These are phyloP conservation scores for Adelognathus sp. DNA, from an alignment of 2,888 invertebrate species.

Conservation along the genomic window DNA sequence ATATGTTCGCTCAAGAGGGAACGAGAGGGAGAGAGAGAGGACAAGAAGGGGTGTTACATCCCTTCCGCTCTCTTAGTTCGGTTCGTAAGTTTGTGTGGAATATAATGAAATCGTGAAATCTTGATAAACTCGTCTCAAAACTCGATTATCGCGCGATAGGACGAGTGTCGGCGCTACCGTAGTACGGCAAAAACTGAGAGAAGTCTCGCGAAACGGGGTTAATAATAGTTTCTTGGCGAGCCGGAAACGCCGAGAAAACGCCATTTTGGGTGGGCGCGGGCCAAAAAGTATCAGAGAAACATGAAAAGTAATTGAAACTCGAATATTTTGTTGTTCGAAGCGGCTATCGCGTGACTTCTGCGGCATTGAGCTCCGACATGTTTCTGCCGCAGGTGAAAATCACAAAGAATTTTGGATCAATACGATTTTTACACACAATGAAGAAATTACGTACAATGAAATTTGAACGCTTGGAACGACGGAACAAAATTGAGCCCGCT, in stretches of 20 bases:
- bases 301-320: constrained; percentile 52
- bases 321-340: constrained; percentile 12
- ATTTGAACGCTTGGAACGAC: no score
- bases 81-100: constrained; percentile 13
- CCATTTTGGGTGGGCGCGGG: constrained; percentile 15
- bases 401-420: no score
- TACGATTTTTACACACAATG: background rate
- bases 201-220: constrained; percentile 52
- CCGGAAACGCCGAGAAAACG: constrained; percentile 11
- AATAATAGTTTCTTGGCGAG: constrained; percentile 56
- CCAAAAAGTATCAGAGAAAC: constrained; percentile 23
- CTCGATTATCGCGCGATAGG: constrained; percentile 65
- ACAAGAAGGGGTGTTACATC: background rate
- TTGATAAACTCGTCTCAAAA: constrained; percentile 67
- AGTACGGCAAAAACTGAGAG: background rate
- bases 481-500: no score
- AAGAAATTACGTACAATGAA: constrained; percentile 26
- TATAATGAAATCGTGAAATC: constrained; percentile 68
- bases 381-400: no score
- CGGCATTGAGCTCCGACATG: background rate
- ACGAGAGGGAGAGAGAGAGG: background rate
- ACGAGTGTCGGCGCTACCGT: constrained; percentile 6
- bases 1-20: constrained; percentile 59
- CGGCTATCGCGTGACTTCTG: background rate
- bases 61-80: background rate